These are phyloP conservation scores for Hyles vespertilio DNA, from an alignment of 1,140 invertebrate genomes.

Conservation along the genomic window DNA sequence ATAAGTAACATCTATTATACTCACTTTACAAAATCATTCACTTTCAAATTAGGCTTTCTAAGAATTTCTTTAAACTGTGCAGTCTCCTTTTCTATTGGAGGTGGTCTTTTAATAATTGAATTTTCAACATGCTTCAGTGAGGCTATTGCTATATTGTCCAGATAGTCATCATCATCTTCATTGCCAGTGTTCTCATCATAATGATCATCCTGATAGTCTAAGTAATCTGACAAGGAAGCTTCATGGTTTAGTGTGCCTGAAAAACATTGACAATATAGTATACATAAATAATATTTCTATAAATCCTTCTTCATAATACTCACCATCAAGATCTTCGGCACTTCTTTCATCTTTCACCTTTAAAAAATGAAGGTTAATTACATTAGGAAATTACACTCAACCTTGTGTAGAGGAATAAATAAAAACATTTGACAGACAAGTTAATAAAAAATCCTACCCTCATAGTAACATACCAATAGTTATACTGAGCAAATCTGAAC, in stretches of 20 bases:
- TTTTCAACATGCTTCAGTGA: constrained; percentile 46
- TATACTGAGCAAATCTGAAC: too few relatives aligned
- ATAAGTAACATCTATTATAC: constrained; percentile 14
- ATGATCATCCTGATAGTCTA: constrained; percentile 7
- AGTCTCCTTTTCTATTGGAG: constrained; percentile 37
- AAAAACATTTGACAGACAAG: too few relatives aligned
- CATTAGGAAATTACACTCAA: too few relatives aligned
- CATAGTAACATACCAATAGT: too few relatives aligned
- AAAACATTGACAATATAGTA: constrained; percentile 13
- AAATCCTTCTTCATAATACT: constrained; percentile 29
- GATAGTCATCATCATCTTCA: constrained; percentile 35
- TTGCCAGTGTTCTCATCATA: constrained; percentile 29
- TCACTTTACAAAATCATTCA: constrained; percentile 65
- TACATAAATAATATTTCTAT: background rate
- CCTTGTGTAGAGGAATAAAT: too few relatives aligned
- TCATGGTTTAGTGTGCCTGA: constrained; percentile 42
- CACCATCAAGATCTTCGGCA: constrained; percentile 51
- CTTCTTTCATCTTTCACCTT: constrained; percentile 60
- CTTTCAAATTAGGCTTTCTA: constrained; percentile 49
- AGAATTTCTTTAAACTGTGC: constrained; percentile 45
- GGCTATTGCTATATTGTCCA: constrained; percentile 48
- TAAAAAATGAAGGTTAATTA: constrained; percentile 4
- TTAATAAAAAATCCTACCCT: too few relatives aligned
- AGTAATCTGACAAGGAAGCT: constrained; percentile 21
- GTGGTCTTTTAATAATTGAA: constrained; percentile 40